Conservation (phyloP, 64 coral and sea anemone species). For the Dendronephthya gigantea region DNA sequence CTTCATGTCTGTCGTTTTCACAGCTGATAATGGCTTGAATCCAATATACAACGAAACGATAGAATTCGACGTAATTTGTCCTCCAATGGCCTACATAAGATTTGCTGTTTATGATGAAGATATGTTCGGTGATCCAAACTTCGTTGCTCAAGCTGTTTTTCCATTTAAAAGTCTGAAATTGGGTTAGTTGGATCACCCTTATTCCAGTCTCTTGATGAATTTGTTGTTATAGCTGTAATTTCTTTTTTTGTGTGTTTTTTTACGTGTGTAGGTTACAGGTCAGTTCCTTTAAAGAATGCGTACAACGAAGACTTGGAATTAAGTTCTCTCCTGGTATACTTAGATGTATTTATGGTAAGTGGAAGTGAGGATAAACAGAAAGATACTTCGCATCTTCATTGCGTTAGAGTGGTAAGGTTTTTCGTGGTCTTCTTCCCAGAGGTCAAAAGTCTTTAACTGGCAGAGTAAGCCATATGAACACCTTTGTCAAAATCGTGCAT, state of each 20-base stretch:
- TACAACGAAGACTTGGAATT: neutral
- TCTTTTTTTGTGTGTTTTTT: too few species aligned
- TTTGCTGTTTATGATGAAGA: constrained; percentile 96
- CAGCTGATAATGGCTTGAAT: constrained; percentile 96
- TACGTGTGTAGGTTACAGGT: neutral
- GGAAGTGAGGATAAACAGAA: neutral
- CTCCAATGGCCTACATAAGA: constrained; percentile 73
- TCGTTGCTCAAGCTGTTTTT: neutral
- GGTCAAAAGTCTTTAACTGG: too few species aligned
- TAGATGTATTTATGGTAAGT: constrained; percentile 9
- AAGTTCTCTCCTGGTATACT: neutral
- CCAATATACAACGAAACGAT: constrained; percentile 59
- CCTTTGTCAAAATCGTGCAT: too few species aligned
- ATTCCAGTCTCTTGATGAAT: too few species aligned
- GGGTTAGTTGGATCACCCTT: too few species aligned
- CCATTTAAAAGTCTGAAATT: neutral
- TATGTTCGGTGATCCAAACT: constrained; percentile 96
- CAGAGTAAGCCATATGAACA: too few species aligned
- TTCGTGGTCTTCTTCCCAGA: too few species aligned
- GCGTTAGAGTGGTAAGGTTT: too few species aligned
- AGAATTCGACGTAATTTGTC: constrained; percentile 71
- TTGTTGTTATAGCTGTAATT: neutral
- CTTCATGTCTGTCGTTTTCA: neutral
- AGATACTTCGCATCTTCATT: too few species aligned
- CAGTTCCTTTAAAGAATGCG: constrained; percentile 8